These are phyloP conservation scores for Gobius niger DNA, from an alignment of 2,113 vertebrate genomes.

Conservation along the genomic window DNA sequence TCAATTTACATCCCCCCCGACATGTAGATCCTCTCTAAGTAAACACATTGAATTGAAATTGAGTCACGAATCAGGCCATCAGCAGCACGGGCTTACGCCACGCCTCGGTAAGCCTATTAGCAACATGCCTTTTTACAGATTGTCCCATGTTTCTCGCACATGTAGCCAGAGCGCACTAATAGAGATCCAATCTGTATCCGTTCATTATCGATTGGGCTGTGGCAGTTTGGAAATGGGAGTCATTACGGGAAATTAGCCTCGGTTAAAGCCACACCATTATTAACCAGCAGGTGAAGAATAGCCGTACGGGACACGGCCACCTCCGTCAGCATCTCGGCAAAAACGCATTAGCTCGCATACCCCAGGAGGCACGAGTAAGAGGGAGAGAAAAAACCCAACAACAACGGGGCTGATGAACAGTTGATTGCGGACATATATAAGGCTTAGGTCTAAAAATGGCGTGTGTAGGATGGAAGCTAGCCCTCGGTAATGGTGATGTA, in stretches of 20 bases:
- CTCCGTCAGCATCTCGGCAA: slow-evolving; percentile 2
- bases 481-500: slow-evolving; percentile 58
- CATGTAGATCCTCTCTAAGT: too few relatives aligned
- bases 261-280: slow-evolving; percentile 61
- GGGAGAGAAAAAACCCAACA: too few relatives aligned
- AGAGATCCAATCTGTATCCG: slow-evolving; percentile 57
- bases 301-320: slow-evolving; percentile 22
- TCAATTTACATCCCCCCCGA: too few relatives aligned
- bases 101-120: not conserved
- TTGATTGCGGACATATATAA: slow-evolving; percentile 57
- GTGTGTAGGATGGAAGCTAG: slow-evolving; percentile 27
- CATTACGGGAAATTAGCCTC: slow-evolving; percentile 67
- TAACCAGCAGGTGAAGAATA: slow-evolving; percentile 59
- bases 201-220: slow-evolving; percentile 55
- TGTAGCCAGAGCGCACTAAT: slow-evolving; percentile 37
- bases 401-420: slow-evolving; percentile 36
- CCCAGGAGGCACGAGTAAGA: slow-evolving; percentile 16
- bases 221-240: slow-evolving; percentile 54
- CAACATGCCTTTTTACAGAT: not conserved
- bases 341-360: slow-evolving; percentile 33
- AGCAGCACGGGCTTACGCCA: not conserved
- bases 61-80: not conserved
- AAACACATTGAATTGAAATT: too few relatives aligned
- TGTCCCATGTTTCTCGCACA: slow-evolving; percentile 1
- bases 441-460: slow-evolving; percentile 37